Base-by-base conservation (phyloP, 2,888 invertebrate species). In the Ypsolopha scabrella region DNA sequence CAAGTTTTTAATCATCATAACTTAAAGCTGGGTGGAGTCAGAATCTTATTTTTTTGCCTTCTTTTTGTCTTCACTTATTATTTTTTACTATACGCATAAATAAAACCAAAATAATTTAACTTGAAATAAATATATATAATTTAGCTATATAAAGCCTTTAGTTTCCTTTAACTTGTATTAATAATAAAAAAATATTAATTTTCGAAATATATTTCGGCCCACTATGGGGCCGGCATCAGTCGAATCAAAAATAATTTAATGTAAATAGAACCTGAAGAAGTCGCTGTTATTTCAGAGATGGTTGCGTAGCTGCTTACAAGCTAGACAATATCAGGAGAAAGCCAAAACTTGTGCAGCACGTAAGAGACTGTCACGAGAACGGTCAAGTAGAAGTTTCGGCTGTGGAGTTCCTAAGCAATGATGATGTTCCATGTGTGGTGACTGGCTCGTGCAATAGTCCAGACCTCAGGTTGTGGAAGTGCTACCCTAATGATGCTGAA, bases 311-410 rank as follows among this genome's bases (percentile, higher is more conserved):
- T 45, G 60, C 80, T 11, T 83, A 74, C 55, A 54, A 59, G 55
- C 43, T 62, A 7, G 56, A 65, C 35, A 58, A 71, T 52, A 58
- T 62, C 11, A 62, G 52, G 34, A 58, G 55, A 13, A 66, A 57
- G 41, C 83, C 86, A 38, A 51, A 52, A 24, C 55, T 75, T 44
- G 54, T 73, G 1, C 61, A 62, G 47, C 72, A 79, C 52, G 68
- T 78, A 36, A 53, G 62, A 51, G 69, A 82, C 58, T 79, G 82
- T 50, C 77, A 80, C 56, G 57, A 72, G 6, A 57, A 67, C 57
- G 85, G 85, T 0, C 51, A 56, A 8, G 66, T 68, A 3, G 85
- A 85, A 60, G 81, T 86, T 1, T 65, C 80, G 1, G 75, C 77
- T 2, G 80, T 85, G 1, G 86, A 85, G 53, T 51, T 71, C 7